Base-by-base conservation (phyloP, 2,888 invertebrate genomes). In the Coronaproctus castanopsis region DNA sequence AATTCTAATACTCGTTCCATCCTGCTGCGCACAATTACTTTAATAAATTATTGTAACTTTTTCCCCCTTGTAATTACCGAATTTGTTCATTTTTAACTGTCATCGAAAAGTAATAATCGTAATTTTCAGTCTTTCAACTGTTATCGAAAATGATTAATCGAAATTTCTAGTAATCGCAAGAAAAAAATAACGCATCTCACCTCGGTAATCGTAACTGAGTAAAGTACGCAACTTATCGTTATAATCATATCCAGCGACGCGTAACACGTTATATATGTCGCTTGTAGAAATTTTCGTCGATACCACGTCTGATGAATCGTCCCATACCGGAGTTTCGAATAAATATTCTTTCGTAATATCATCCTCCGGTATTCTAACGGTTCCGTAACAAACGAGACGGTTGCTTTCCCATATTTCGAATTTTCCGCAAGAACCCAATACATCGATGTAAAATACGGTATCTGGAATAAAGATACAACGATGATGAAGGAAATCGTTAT, bases 401-500 rank as follows among this genome's bases (percentile, higher is more conserved):
- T 86, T 89, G 61, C 85, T 83, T 75, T 95, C 93, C 68, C 84
- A 82, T 59, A 96, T 82, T 71, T 92, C 91, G 75, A 95, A 96
- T 65, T 84, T 82, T 24, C 89, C 85, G 48, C 81, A 80, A 52
- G 85, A 85, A 67, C 85, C 85, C 65, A 90, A 83, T 65, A 91
- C 80, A 70, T 83, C 87, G 50, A 92, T 76, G 24, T 85, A 76
- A 70, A 92, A 88, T 66, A 88, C 81, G 1, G 80, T 69, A 62
- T 70, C 69, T 69, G 64, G 22, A 64, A 59, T 14, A 24, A 55
- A 55, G 52, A 21, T 19, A 8, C 20, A n/a, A 21, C 1, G 10
- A 18, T 21, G 22, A 58, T 36, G 10, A 19, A 24, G 22, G 21
- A 20, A 49, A 3, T 20, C 22, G 18, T 24, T 19, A 10, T 10